These are phyloP conservation scores for Aselliscus stoliczkanus DNA, from an alignment of 2,797 vertebrate genomes.

Conservation along the genomic window DNA sequence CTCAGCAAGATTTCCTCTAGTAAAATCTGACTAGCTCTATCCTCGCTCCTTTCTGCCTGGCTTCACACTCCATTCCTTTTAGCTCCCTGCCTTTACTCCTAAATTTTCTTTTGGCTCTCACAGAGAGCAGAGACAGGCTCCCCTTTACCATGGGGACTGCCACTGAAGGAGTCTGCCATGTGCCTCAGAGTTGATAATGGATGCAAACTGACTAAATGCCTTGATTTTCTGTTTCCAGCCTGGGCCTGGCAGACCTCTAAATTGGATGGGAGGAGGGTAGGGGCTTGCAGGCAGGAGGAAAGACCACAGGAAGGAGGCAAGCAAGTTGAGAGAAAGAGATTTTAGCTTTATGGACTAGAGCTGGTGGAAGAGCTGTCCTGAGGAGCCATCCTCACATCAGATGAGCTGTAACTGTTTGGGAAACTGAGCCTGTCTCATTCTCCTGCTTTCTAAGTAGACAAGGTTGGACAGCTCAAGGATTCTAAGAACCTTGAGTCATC, in stretches of 20 bases:
- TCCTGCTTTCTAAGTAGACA: neutral
- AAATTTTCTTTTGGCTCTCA: conserved; percentile 72
- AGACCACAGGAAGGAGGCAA: neutral
- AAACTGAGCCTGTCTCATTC: neutral
- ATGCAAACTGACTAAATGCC: conserved; percentile 64
- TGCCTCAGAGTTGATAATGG: conserved; percentile 34
- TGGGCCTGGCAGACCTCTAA: neutral
- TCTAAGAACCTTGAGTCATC: neutral
- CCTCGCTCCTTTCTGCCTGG: neutral
- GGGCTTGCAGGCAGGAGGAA: neutral
- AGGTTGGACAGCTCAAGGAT: neutral
- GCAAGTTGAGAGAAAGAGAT: neutral
- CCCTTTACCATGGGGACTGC: conserved; percentile 70
- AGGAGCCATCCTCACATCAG: neutral
- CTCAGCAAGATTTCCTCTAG: neutral
- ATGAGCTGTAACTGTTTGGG: neutral
- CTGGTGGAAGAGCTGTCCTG: neutral
- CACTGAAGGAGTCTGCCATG: conserved; percentile 61
- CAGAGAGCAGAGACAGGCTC: conserved; percentile 57
- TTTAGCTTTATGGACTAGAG: neutral
- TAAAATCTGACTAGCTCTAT: neutral
- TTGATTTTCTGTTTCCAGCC: conserved; percentile 56
- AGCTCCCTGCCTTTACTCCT: neutral
- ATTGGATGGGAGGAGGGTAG: neutral
- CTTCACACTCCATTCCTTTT: neutral